These are phyloP conservation scores for Meta bourneti DNA, from an alignment of 2,888 invertebrate species.

Conservation along the genomic window DNA sequence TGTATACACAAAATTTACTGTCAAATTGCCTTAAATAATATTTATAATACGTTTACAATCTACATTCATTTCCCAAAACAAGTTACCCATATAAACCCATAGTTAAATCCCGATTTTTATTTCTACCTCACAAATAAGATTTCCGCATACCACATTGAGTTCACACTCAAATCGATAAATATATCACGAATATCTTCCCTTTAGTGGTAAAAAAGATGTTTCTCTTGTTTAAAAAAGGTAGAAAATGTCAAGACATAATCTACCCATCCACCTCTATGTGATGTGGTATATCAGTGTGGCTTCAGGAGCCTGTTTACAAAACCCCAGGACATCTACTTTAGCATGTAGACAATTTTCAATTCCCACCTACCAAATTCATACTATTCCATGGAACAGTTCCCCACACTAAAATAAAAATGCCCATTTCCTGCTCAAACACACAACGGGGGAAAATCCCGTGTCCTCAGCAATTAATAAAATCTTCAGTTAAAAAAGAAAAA, in stretches of 20 bases:
- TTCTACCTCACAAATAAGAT: no score
- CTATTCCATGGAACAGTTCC: neutral
- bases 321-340: neutral
- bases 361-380: constrained; percentile 3
- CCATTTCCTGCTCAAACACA: neutral
- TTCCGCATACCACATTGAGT: no score
- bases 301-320: neutral
- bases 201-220: neutral
- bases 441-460: constrained; percentile 10
- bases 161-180: neutral
- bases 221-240: neutral
- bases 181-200: neutral
- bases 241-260: neutral
- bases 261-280: neutral
- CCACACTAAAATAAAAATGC: neutral
- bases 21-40: no score
- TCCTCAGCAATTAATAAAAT: constrained; percentile 64
- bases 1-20: no score
- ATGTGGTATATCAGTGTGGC: neutral
- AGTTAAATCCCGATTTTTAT: no score
- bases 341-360: neutral
- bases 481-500: neutral
- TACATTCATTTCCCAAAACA: no score
- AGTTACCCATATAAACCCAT: no score
- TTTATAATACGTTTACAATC: no score